These are phyloP conservation scores for Chaetodon trifasciatus DNA, from an alignment of 2,797 vertebrate genomes.

Conservation along the genomic window DNA sequence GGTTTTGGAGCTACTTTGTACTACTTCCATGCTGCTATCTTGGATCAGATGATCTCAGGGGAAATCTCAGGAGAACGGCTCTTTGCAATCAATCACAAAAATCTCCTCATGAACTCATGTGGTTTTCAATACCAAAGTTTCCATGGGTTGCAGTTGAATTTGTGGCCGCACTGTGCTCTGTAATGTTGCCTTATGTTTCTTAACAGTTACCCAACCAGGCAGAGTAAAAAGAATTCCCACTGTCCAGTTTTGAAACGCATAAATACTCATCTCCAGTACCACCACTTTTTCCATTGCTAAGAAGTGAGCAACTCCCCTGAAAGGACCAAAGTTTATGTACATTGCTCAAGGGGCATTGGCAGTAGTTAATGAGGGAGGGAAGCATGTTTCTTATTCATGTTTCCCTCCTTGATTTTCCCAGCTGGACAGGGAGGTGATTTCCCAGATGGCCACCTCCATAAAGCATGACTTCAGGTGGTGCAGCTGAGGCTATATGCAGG, in stretches of 20 bases:
- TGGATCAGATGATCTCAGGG: too few species aligned
- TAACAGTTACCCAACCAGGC: constrained; percentile 23
- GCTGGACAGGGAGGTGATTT: constrained; percentile 68
- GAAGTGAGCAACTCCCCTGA: constrained; percentile 18
- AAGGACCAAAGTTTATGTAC: constrained; percentile 57
- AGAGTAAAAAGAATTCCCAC: constrained; percentile 11
- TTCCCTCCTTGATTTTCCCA: constrained; percentile 59
- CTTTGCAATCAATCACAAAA: constrained; percentile 54
- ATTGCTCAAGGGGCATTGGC: constrained; percentile 44
- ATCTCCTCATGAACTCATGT: constrained; percentile 30
- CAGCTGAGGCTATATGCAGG: constrained; percentile 41
- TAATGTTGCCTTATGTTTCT: constrained; percentile 22
- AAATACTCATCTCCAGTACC: constrained; percentile 1
- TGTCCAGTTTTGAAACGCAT: constrained; percentile 25
- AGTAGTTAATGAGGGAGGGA: constrained; percentile 65
- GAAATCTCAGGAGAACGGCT: too few species aligned
- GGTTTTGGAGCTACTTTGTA: too few species aligned
- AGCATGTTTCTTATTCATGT: constrained; percentile 62
- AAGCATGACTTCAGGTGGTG: constrained; percentile 63
- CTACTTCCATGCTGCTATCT: too few species aligned
- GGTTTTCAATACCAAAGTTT: constrained; percentile 33
- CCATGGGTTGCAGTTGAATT: constrained; percentile 39
- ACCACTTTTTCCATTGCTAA: constrained; percentile 3
- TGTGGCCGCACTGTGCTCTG: constrained; percentile 23
- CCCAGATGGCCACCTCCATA: constrained; percentile 71